Evolutionary conservation across 2,797 vertebrate genomes (phyloP), one percentile per base, ranked within the genome.

Genomic region (Clarias platycephalus): DNA sequence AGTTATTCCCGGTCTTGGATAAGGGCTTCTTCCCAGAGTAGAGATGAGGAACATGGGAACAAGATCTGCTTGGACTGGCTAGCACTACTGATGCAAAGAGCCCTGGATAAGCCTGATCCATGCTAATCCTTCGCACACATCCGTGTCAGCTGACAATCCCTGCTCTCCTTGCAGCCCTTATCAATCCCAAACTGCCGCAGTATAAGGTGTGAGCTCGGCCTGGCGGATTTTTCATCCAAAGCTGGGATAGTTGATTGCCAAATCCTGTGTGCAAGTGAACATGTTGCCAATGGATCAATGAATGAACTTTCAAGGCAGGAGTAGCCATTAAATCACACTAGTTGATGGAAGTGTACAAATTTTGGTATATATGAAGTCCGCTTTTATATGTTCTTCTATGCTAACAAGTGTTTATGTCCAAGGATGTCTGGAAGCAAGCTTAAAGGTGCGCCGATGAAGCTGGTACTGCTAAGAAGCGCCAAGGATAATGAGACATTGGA

Each of bases 191-290:
- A 57, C 70, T 77, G 81, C 85, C 63, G 58, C 88, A 67, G 90
- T 90, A 93, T 90, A 44, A 44, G 90, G 89, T 87, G 88, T 91
- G 91, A 86, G 79, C 88, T 88, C 82, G 82, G 88, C 88, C 88
- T 87, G 85, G 84, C 82, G 79, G 83, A 64, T 87, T 88, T 88
- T 84, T 78, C 8, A 22, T 81, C 72, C 70, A 84, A 87, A 81
- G 78, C 85, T 57, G 31, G 67, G 83, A 55, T 16, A 49, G 74
- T 67, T 63, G 64, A 82, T 84, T 80, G 70, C 85, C 58, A 57
- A 79, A 76, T 57, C 70, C 20, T 80, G 78, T 75, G 31, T 80
- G 40, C 66, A 58, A 85, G 77, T 75, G 9, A 64, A 28, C 77
- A 49, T 53, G 18, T 26, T 28, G 40, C 20, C 2, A 0, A 9